These are phyloP conservation scores for Australoheros facetus DNA, from an alignment of 2,797 vertebrate genomes.

Conservation along the genomic window DNA sequence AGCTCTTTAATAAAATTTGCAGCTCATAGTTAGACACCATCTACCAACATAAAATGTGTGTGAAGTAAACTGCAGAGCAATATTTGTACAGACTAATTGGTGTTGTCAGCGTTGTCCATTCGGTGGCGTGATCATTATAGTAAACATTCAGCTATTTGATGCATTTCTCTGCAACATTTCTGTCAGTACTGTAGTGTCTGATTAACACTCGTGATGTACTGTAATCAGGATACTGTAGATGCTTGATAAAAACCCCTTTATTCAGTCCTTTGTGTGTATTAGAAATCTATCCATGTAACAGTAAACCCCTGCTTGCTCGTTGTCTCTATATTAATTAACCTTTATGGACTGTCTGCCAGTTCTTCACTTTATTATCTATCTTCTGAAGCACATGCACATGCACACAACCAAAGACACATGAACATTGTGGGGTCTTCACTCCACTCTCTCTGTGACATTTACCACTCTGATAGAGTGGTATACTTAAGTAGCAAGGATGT, in stretches of 20 bases:
- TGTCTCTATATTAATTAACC: constrained; percentile 83
- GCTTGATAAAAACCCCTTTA: constrained; percentile 5
- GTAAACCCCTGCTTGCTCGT: constrained; percentile 38
- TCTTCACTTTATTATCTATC: constrained; percentile 68
- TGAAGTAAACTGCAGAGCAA: constrained; percentile 10
- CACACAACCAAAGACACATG: constrained; percentile 5
- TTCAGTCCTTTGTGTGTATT: constrained; percentile 25
- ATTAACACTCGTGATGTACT: constrained; percentile 10
- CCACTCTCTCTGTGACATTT: constrained; percentile 75
- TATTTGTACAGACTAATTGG: constrained; percentile 24
- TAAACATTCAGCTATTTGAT: constrained; percentile 21
- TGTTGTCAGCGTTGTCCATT: constrained; percentile 10
- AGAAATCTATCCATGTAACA: constrained; percentile 44
- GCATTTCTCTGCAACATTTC: constrained; percentile 4
- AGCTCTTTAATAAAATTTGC: neutral
- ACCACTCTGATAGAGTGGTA: constrained; percentile 73
- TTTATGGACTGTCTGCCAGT: constrained; percentile 79
- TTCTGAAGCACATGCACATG: constrained; percentile 31
- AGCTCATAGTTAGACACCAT: neutral
- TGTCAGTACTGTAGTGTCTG: constrained; percentile 15
- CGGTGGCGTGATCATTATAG: neutral
- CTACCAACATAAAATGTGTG: neutral
- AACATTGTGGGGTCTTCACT: constrained; percentile 14
- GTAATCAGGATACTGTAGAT: constrained; percentile 5
- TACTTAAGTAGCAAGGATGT: constrained; percentile 48